These are phyloP conservation scores for Pharmacophagus antenor DNA, from an alignment of 2,888 invertebrate genomes.

Conservation along the genomic window DNA sequence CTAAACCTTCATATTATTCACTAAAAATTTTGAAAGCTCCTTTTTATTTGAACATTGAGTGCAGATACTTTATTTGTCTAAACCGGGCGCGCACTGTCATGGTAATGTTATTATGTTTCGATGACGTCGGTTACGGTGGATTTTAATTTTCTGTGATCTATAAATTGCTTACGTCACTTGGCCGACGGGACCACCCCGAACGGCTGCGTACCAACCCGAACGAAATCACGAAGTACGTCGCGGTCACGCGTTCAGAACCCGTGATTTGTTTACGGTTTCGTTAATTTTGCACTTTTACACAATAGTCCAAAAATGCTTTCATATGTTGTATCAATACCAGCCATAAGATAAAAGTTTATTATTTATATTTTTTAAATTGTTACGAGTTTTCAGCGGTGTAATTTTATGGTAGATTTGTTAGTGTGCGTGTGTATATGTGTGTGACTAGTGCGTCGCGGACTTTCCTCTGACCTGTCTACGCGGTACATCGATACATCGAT, in stretches of 20 bases:
- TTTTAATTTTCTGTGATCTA: slow-evolving; percentile 42
- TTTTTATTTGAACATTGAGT: slow-evolving; percentile 81
- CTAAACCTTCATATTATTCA: slow-evolving; percentile 73
- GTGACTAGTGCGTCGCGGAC: slow-evolving; percentile 75
- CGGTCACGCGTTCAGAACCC: slow-evolving; percentile 30
- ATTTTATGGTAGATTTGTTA: slow-evolving; percentile 34
- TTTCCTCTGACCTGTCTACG: slow-evolving; percentile 50
- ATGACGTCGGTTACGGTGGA: slow-evolving; percentile 39
- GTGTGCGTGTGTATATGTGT: slow-evolving; percentile 43
- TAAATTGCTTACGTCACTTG: slow-evolving; percentile 43
- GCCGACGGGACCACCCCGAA: slow-evolving; percentile 44
- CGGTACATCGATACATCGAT: slow-evolving; percentile 42
- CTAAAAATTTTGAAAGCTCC: slow-evolving; percentile 79
- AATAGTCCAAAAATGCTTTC: slow-evolving; percentile 9
- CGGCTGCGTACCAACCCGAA: slow-evolving; percentile 35
- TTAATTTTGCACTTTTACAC: slow-evolving; percentile 3
- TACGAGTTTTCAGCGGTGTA: slow-evolving; percentile 15
- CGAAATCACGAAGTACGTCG: slow-evolving; percentile 38
- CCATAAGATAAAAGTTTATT: slow-evolving; percentile 14
- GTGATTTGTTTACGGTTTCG: slow-evolving; percentile 25
- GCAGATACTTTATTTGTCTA: slow-evolving; percentile 78
- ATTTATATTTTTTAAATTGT: slow-evolving; percentile 6
- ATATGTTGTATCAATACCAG: background rate
- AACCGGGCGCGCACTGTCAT: slow-evolving; percentile 75
- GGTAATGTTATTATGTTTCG: slow-evolving; percentile 36